These are phyloP conservation scores for Apis cerana DNA, from an alignment of 1,140 invertebrate genomes.

Conservation along the genomic window DNA sequence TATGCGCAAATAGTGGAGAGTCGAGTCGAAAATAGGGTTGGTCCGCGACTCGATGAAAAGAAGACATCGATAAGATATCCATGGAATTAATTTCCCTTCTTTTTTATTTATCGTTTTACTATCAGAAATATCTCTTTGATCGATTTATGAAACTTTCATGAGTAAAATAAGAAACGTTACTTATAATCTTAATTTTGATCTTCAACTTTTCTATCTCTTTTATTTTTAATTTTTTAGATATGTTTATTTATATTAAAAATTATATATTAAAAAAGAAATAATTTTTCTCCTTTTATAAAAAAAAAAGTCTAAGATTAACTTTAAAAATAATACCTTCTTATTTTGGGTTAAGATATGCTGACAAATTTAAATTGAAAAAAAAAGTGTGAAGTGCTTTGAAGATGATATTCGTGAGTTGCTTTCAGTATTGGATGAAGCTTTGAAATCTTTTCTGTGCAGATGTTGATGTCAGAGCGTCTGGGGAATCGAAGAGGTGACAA, in stretches of 20 bases:
- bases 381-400: background rate
- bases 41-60: background rate
- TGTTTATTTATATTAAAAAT: background rate
- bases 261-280: background rate
- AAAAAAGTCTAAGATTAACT: background rate
- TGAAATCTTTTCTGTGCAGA: constrained; percentile 20
- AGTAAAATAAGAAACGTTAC: background rate
- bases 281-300: background rate
- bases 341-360: background rate
- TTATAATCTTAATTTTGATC: background rate
- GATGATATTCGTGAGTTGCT: background rate
- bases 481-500: constrained; percentile 28
- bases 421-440: background rate
- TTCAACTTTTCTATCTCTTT: background rate
- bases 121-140: constrained; percentile 3
- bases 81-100: background rate
- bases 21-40: constrained; percentile 25
- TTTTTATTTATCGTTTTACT: background rate
- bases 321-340: background rate
- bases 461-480: background rate
- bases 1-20: constrained; percentile 47
- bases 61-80: constrained; percentile 8
- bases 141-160: background rate
- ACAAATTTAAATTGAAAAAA: too few relatives aligned
- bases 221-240: background rate